These are phyloP conservation scores for Eupsittula cactorum DNA, from an alignment of 2,113 vertebrate species.

Conservation along the genomic window DNA sequence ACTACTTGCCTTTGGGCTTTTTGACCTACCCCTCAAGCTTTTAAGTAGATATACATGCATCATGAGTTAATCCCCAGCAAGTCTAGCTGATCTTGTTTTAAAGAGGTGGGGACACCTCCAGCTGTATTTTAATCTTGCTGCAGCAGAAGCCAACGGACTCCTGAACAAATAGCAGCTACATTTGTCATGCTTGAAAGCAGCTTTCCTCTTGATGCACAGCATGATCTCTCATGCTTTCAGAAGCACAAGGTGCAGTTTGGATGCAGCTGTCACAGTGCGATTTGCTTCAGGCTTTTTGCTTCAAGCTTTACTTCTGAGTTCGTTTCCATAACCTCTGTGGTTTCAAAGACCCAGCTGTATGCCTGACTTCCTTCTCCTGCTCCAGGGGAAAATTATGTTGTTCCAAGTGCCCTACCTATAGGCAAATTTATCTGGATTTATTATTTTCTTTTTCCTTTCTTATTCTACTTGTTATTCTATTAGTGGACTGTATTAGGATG, in stretches of 20 bases:
- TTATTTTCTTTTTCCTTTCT: not conserved
- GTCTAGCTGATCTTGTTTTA: not conserved
- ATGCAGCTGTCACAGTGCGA: not conserved
- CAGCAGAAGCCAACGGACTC: not conserved
- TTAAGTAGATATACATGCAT: not conserved
- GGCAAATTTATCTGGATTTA: not conserved
- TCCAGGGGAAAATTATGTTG: not conserved
- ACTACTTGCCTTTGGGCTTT: not conserved
- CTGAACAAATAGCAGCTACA: not conserved
- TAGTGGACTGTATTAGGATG: not conserved
- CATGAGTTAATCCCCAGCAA: not conserved
- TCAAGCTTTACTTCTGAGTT: not conserved
- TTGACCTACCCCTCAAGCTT: not conserved
- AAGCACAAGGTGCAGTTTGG: not conserved
- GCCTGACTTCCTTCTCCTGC: not conserved
- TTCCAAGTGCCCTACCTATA: not conserved
- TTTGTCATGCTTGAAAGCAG: not conserved
- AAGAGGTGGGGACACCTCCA: not conserved
- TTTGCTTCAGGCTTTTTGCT: slow-evolving; percentile 10
- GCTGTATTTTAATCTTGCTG: slow-evolving; percentile 6
- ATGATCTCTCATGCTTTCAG: not conserved
- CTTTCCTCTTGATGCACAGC: not conserved
- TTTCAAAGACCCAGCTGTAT: not conserved
- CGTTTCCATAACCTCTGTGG: not conserved
- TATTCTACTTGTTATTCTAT: not conserved